Evolutionary conservation across 2,797 vertebrate genomes (phyloP), one percentile per base, ranked within the genome.

Genomic region (Tachyglossus aculeatus): DNA sequence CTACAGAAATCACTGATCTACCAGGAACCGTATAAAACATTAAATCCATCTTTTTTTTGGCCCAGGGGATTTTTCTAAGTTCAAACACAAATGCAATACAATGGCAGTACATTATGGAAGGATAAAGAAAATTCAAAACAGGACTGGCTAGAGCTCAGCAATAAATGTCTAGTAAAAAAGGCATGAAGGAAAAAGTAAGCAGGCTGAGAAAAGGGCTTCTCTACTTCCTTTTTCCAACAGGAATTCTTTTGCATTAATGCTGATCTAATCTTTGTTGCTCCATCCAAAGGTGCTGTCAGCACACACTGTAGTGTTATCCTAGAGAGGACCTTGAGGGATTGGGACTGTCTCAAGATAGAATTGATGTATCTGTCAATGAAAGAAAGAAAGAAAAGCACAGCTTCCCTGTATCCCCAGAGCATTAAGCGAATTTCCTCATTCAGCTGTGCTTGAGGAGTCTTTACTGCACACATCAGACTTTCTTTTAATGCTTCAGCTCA

Each of bases 211-310:
- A 74, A 72, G 47, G n/a, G 2, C 11, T 24, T 15, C 16, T 78
- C 61, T 68, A 51, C 52, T 71, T 50, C 5, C 3, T 37, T 21
- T 51, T 68, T 70, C 9, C 1, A 16, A 65, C 22, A 63, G 83
- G 66, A 21, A 67, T 39, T 50, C 4, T 19, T 15, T 39, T 50
- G 9, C 56, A 67, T 43, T 77, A 58, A 58, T 40, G 69, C 4
- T 61, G 52, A 75, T 58, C 72, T 15, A 39, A 68, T 76, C 71
- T 44, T 59, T 71, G 57, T 63, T 82, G 40, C 72, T 44, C 39
- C 51, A 40, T 51, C 18, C 27, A 63, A 43, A 31, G 37, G 3
- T 56, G 31, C 57, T 44, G 22, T 51, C 45, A 53, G 5, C 8
- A 33, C 16, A 34, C 22, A 19, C 25, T 66, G 1, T 41, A 22